Percentiles rank a stretch among this genome's conserved stretches.
phyloP scores from a whole-genome alignment of 2,888 invertebrate genomes.

The Cepaea hortensis region DNA sequence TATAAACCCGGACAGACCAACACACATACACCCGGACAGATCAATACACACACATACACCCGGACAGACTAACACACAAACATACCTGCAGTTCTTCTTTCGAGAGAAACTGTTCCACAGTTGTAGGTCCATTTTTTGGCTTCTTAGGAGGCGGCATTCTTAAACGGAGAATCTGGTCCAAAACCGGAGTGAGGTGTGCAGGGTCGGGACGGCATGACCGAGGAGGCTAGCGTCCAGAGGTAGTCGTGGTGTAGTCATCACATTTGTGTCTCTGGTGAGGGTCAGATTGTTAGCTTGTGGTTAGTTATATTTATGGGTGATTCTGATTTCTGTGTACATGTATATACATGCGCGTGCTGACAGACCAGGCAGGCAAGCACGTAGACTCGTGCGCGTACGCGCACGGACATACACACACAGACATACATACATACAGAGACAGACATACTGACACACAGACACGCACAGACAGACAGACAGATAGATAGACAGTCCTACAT shows the following conservation, averaged over 20 bases:
- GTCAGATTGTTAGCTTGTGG: too few relatives aligned
- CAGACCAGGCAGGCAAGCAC: too few relatives aligned
- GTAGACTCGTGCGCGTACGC: not conserved
- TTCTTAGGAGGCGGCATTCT: constrained; percentile 72
- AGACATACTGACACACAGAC: too few relatives aligned
- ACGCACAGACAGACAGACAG: too few relatives aligned
- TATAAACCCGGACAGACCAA: too few relatives aligned
- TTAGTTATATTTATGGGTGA: not conserved
- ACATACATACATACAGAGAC: too few relatives aligned
- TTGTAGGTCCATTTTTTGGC: constrained; percentile 70
- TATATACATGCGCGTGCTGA: too few relatives aligned
- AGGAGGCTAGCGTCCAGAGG: constrained; percentile 31
- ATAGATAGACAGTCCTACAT: too few relatives aligned
- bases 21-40: too few relatives aligned
- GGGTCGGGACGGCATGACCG: constrained; percentile 21
- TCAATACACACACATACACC: too few relatives aligned
- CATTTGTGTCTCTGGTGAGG: not conserved
- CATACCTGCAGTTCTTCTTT: constrained; percentile 59
- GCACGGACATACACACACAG: too few relatives aligned
- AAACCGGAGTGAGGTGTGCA: not conserved
- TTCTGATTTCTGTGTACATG: not conserved
- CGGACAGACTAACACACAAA: not conserved
- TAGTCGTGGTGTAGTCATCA: constrained; percentile 27
- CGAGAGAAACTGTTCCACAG: constrained; percentile 68
- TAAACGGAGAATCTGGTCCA: constrained; percentile 18